These are phyloP conservation scores for Oryzaephilus surinamensis DNA, from an alignment of 1,140 invertebrate species.

Conservation along the genomic window DNA sequence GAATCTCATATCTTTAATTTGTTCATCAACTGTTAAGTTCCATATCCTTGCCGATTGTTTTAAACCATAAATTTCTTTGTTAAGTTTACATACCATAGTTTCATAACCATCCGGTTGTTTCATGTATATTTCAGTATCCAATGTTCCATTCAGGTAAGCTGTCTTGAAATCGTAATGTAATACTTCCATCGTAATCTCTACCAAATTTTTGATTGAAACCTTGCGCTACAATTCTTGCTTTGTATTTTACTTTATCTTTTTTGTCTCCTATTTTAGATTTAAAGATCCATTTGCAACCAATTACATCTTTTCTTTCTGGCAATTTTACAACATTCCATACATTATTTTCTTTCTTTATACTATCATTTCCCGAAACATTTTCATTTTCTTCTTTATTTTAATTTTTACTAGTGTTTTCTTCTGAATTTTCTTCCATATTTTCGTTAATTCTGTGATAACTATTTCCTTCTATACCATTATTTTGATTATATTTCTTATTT, in stretches of 20 bases:
- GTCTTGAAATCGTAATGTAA: constrained; percentile 31
- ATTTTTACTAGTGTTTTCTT: too few species aligned
- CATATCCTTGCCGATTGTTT: too few species aligned
- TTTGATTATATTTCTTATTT: not conserved
- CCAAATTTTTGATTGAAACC: constrained; percentile 22
- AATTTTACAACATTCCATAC: constrained; percentile 32
- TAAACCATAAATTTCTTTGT: constrained; percentile 33
- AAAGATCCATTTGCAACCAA: constrained; percentile 30
- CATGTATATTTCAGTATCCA: constrained; percentile 38
- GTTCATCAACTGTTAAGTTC: constrained; percentile 35
- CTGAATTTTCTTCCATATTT: too few species aligned
- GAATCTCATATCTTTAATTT: constrained; percentile 19
- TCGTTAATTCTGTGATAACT: too few species aligned
- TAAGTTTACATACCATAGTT: constrained; percentile 26
- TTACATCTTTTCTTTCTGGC: constrained; percentile 18
- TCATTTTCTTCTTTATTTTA: too few species aligned
- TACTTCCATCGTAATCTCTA: constrained; percentile 24
- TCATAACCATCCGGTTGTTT: constrained; percentile 33
- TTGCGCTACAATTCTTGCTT: constrained; percentile 24
- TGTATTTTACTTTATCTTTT: constrained; percentile 19
- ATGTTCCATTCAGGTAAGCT: constrained; percentile 34
- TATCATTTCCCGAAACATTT: constrained; percentile 33
- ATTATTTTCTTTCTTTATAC: constrained; percentile 31
- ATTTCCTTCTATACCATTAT: not conserved
- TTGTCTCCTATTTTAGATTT: constrained; percentile 16